A percentile compares a stretch with the other conserved stretches of the same genome.
These are phyloP conservation scores for Lutjanus erythropterus DNA, from an alignment of 2,113 vertebrate genomes.

Conservation along the genomic window DNA sequence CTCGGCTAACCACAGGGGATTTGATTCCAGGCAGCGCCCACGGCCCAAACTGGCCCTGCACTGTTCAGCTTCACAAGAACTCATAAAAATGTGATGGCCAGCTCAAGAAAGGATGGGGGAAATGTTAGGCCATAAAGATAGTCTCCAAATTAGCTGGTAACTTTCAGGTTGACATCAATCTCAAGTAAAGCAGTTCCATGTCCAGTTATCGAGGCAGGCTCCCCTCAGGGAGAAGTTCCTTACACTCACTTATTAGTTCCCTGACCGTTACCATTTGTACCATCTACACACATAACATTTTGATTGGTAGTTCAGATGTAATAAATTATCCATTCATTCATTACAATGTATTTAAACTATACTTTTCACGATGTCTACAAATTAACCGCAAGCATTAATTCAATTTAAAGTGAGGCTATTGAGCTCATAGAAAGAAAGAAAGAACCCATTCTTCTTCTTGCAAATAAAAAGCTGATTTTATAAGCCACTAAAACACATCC, in stretches of 20 bases:
- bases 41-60: conserved; percentile 43
- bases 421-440: not conserved
- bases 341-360: not conserved
- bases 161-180: not conserved
- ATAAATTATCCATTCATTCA: not conserved
- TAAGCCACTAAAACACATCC: not conserved
- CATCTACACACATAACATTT: not conserved
- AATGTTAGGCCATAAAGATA: not conserved
- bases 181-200: not conserved
- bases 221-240: not conserved
- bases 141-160: not conserved
- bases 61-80: conserved; percentile 18
- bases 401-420: not conserved
- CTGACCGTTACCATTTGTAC: not conserved
- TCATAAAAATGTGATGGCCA: conserved; percentile 2
- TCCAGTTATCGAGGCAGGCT: not conserved
- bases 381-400: not conserved
- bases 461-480: not conserved
- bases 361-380: not conserved
- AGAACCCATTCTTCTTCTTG: not conserved
- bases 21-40: conserved; percentile 53
- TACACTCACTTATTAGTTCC: not conserved
- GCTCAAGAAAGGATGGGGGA: not conserved
- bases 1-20: conserved; percentile 60
- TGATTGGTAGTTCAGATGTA: not conserved